Base-by-base conservation (phyloP, 2,113 vertebrate genomes). In the Lepus americanus region DNA sequence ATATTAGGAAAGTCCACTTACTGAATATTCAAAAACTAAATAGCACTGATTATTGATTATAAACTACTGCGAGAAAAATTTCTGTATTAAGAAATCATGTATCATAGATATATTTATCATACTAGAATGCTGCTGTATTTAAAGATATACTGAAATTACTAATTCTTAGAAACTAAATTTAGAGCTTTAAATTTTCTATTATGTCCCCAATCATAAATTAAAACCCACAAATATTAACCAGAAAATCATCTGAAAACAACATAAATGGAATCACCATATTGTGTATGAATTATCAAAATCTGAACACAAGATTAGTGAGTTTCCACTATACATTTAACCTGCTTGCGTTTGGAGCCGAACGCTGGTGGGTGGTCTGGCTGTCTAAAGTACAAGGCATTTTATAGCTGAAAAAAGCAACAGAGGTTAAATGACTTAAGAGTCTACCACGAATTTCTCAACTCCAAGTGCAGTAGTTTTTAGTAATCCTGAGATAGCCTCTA, bases 231-330 rank as follows among this genome's bases (percentile, higher is more conserved):
- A 88, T 59, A 81, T 87, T 83, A 82, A 81, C 36, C 64, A 77
- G 55, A 91, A 95, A 86, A 95, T 87, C 49, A 89, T 49, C 36
- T 76, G 61, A 90, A 67, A 94, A 84, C 53, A 93, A 92, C 51
- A 81, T 20, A 73, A 66, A 93, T 79, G 36, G 87, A 94, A 79
- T 90, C 53, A 69, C 74, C 79, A 51, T 33, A 20, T 31, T 92
- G 36, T 91, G 8, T 31, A 59, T 17, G 31, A 89, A 87, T 70
- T 36, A 76, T 86, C 59, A 80, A 87, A 95, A 87, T 73, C 51
- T 92, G 72, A 96, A 87, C 0, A 53, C 4, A 90, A 63, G n/a
- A 94, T 95, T 55, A 90, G 9, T 27, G 49, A 89, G 44, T 90
- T 87, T 96, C 94, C 93, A 93, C 53, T 80, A 89, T 4, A 63